Conservation (phyloP, 2,888 invertebrate species). For the Troglohyphantes excavatus region DNA sequence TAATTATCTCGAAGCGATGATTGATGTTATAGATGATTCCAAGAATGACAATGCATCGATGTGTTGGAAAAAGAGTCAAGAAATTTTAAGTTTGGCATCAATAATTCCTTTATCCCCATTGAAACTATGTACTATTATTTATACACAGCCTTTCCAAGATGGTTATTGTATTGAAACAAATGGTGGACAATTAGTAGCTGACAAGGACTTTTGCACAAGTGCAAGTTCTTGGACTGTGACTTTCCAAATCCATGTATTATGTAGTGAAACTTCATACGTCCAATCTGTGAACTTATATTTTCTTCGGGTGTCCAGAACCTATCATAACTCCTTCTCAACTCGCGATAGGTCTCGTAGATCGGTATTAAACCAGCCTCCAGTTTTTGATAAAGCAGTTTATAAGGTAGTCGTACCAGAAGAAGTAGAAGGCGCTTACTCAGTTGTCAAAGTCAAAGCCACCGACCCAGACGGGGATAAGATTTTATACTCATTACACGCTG, state of each 20-base stretch:
- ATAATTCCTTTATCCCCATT: constrained; percentile 46
- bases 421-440: constrained; percentile 91
- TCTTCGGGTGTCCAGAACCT: not conserved
- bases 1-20: constrained; percentile 29
- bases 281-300: constrained; percentile 57
- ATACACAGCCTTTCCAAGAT: constrained; percentile 37
- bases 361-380: constrained; percentile 91
- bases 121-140: constrained; percentile 42
- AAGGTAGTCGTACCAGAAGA: constrained; percentile 94
- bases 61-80: constrained; percentile 72
- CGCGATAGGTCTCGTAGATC: constrained; percentile 85
- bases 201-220: constrained; percentile 35
- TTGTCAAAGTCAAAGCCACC: constrained; percentile 92
- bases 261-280: constrained; percentile 41
- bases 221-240: constrained; percentile 32
- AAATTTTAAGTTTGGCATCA: constrained; percentile 48
- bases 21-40: constrained; percentile 17
- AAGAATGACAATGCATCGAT: not conserved
- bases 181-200: constrained; percentile 63
- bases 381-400: constrained; percentile 94
- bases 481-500: constrained; percentile 92
- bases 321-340: not conserved
- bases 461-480: constrained; percentile 88
- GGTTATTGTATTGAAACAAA: constrained; percentile 58
- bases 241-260: constrained; percentile 22